Base-by-base conservation (phyloP, 2,113 vertebrate genomes). In the Megatriorchis doriae region DNA sequence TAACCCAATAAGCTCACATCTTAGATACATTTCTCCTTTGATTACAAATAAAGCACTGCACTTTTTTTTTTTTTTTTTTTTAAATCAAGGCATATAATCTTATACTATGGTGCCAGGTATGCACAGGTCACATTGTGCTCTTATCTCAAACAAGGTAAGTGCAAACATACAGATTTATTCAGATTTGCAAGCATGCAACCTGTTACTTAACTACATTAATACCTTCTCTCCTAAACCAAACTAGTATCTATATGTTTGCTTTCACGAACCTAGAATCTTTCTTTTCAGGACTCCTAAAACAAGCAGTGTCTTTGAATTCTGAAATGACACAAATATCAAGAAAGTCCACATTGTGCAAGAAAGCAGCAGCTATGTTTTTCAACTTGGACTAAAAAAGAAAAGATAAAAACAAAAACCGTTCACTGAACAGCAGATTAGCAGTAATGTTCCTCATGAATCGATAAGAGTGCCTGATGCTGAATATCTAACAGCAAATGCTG, bases 301-400 rank as follows among this genome's bases (percentile, higher is more conserved):
- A 96, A 98, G 97, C 89, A 81, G 96, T 97, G 98, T 97, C 97
- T 98, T 90, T 97, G 97, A 97, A 98, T 97, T 98, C 98, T 98
- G 98, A 98, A 98, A 98, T 95, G 97, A 98, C 97, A 98, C 97
- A 97, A 98, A 98, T 97, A 98, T 96, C 96, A 98, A 97, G 97
- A 98, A 99, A 98, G 96, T 98, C 98, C 98, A 98, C 93, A 97
- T 98, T 97, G 99, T 98, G 99, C 98, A 99, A 99, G 98, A 98
- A 98, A 98, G 98, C 99, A 99, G 98, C 99, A 99, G 98, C 98
- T 98, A 99, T 97, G 97, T 96, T 98, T 98, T 98, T 98, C 98
- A 98, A 98, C 97, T 98, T 94, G 97, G 98, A 98, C 98, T 98
- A 97, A 97, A 97, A 98, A 95, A 94, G 94, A 96, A 97, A 97